Percentiles rank a stretch among this genome's conserved stretches.
These are phyloP conservation scores for Calameuta idolon DNA, from an alignment of 2,888 invertebrate genomes.

Conservation along the genomic window DNA sequence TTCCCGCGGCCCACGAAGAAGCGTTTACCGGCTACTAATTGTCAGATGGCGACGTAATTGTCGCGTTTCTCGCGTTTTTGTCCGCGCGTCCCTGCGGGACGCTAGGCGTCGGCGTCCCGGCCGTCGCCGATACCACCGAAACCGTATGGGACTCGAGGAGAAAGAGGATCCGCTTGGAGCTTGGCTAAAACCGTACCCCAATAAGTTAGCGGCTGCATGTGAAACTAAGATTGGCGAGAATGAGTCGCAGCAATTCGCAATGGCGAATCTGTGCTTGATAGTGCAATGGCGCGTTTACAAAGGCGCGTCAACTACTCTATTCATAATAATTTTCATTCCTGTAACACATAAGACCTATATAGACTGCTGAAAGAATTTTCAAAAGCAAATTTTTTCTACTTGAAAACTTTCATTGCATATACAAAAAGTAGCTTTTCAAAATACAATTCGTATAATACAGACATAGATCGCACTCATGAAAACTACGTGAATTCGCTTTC, in stretches of 20 bases:
- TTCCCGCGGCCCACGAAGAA: slow-evolving; percentile 35
- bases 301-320: not conserved
- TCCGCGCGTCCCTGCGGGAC: slow-evolving; percentile 46
- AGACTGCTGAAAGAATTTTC: not conserved
- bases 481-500: not conserved
- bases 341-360: not conserved
- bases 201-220: slow-evolving; percentile 39
- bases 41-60: slow-evolving; percentile 64
- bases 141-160: not conserved
- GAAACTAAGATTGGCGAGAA: not conserved
- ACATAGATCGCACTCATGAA: not conserved
- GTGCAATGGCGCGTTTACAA: not conserved
- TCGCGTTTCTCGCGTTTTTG: slow-evolving; percentile 53
- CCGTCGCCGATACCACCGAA: not conserved
- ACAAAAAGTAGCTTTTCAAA: not conserved
- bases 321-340: too few relatives aligned
- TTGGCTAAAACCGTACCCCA: slow-evolving; percentile 50
- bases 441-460: not conserved
- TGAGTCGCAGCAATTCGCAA: not conserved
- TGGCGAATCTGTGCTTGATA: not conserved
- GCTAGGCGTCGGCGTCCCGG: slow-evolving; percentile 23
- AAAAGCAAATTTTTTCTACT: too few relatives aligned
- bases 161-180: not conserved
- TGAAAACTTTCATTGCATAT: not conserved
- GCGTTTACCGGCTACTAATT: slow-evolving; percentile 63